phyloP scores from a whole-genome alignment of 1,140 invertebrate species.

The Zaprionus ornatus region DNA sequence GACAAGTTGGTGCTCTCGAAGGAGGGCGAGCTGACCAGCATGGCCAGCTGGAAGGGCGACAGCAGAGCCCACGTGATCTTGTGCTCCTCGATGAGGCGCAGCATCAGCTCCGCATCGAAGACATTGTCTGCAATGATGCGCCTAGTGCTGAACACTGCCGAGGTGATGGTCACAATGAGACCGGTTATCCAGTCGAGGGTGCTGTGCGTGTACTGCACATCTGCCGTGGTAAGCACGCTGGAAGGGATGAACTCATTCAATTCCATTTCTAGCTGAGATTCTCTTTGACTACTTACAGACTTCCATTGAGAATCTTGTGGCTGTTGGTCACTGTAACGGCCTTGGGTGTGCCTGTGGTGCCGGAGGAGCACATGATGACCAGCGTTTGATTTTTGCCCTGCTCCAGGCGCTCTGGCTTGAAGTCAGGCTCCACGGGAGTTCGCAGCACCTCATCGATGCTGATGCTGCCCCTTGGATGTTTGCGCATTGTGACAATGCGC shows the following conservation, averaged over 20 bases:
- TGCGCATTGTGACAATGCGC: constrained; percentile 39
- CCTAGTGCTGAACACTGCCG: constrained; percentile 33
- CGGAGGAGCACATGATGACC: constrained; percentile 86
- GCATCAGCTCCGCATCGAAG: constrained; percentile 19
- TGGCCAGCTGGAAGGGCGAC: constrained; percentile 1
- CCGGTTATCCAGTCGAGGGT: constrained; percentile 50
- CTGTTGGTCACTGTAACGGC: constrained; percentile 89
- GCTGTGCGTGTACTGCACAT: constrained; percentile 29
- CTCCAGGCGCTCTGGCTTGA: constrained; percentile 20
- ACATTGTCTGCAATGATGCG: constrained; percentile 36
- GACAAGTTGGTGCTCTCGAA: constrained; percentile 9
- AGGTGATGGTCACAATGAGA: constrained; percentile 15
- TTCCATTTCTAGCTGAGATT: background rate
- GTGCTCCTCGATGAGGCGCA: constrained; percentile 36
- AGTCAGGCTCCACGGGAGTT: constrained; percentile 15
- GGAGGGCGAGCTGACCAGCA: constrained; percentile 1
- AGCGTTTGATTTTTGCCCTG: constrained; percentile 49
- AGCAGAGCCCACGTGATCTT: constrained; percentile 24
- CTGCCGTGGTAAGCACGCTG: constrained; percentile 7
- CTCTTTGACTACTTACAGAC: constrained; percentile 6
- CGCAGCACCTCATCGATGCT: constrained; percentile 36
- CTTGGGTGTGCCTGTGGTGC: constrained; percentile 91
- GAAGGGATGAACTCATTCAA: background rate
- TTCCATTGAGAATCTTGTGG: constrained; percentile 20
- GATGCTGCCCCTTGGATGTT: constrained; percentile 10